Percentiles rank a stretch among this genome's conserved stretches.
These are phyloP conservation scores for Danio tinwini DNA, from an alignment of 2,797 vertebrate genomes.

Conservation along the genomic window DNA sequence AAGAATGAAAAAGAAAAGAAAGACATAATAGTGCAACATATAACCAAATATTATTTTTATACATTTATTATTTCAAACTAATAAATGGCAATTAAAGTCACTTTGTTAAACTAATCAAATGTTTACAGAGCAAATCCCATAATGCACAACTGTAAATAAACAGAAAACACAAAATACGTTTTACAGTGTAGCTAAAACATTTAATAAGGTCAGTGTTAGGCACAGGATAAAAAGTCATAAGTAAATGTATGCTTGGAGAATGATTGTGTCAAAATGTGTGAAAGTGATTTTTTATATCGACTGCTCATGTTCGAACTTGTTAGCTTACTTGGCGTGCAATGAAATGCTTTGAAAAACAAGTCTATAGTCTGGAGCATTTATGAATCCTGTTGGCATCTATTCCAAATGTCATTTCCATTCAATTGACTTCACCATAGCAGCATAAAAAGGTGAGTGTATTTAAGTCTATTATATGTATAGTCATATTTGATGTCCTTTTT, in stretches of 20 bases:
- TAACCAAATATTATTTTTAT: too few species aligned
- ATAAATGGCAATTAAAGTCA: too few species aligned
- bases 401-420: constrained; percentile 4
- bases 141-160: too few species aligned
- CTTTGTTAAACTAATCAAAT: too few species aligned
- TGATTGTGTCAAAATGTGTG: not conserved
- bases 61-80: too few species aligned
- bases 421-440: not conserved
- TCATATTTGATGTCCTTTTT: not conserved
- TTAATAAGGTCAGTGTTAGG: too few species aligned
- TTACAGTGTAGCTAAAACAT: too few species aligned
- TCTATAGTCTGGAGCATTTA: not conserved
- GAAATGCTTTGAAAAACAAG: not conserved
- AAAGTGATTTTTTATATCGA: constrained; percentile 1
- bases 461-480: not conserved
- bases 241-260: not conserved
- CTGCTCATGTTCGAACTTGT: constrained; percentile 8
- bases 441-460: not conserved
- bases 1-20: too few species aligned
- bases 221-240: too few species aligned
- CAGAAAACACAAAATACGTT: too few species aligned
- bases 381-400: not conserved
- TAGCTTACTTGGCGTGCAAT: not conserved
- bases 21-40: too few species aligned
- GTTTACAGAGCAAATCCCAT: too few species aligned